phyloP scores from a whole-genome alignment of 2,888 invertebrate species.

The Drosophila pseudotalamancana region DNA sequence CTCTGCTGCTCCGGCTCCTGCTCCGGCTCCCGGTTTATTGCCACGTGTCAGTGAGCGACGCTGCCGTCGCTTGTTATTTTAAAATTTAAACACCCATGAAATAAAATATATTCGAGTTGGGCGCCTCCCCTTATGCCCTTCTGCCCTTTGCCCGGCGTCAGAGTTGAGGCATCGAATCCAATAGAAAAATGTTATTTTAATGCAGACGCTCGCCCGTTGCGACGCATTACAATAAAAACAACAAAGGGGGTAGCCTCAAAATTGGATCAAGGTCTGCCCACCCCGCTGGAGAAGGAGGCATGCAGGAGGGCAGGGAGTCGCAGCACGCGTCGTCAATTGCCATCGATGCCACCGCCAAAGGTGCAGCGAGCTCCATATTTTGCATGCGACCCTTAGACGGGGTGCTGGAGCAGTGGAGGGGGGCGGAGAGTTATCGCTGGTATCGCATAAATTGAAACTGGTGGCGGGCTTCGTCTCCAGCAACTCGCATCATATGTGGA shows the following conservation, averaged over 20 bases:
- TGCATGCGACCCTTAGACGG: conserved; percentile 38
- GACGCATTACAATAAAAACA: conserved; percentile 24
- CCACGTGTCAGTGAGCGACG: conserved; percentile 70
- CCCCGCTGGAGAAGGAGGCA: conserved; percentile 30
- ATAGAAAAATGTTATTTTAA: conserved; percentile 78
- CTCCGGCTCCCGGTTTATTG: conserved; percentile 20
- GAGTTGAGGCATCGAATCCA: conserved; percentile 70
- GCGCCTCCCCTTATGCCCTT: conserved; percentile 1
- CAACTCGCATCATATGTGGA: conserved; percentile 50
- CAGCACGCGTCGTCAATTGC: conserved; percentile 50
- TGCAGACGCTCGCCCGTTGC: conserved; percentile 64
- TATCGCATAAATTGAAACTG: conserved; percentile 67
- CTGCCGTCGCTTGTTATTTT: conserved; percentile 74
- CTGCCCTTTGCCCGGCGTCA: conserved; percentile 17
- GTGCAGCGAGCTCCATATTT: conserved; percentile 46
- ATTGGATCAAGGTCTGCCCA: conserved; percentile 72
- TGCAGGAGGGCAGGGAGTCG: conserved; percentile 10
- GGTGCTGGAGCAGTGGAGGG: neutral
- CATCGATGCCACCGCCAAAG: conserved; percentile 36
- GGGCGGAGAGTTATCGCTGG: conserved; percentile 66
- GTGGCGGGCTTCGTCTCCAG: conserved; percentile 28
- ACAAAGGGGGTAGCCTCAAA: conserved; percentile 44
- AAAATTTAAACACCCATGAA: conserved; percentile 81
- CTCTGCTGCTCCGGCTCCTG: neutral
- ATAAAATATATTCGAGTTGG: conserved; percentile 64